Base-by-base conservation (phyloP, 2,113 vertebrate genomes). In the Calypte anna region DNA sequence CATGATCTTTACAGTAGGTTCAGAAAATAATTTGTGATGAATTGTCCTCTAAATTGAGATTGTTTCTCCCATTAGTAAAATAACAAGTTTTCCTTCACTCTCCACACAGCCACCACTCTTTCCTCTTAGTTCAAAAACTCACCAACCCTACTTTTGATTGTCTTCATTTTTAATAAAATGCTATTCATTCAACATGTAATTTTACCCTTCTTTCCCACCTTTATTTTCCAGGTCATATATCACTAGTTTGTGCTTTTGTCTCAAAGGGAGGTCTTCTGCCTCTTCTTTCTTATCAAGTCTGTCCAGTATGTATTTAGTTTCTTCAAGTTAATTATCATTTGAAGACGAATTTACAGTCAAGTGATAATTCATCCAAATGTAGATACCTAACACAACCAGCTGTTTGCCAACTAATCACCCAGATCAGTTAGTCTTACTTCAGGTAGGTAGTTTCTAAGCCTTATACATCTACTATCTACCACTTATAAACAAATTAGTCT, bases 11-110 rank as follows among this genome's bases (percentile, higher is more conserved):
- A 82, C 2, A 64, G 31, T 18, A 46, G 6, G 7, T 15, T 44
- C 44, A 61, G 54, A 79, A 85, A 90, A 82, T 53, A 82, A 44
- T 61, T 73, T 73, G 6, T 80, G 36, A 66, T 24, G 62, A 79
- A 79, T 66, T 0, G 0, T 2, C 2, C 11, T 61, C 14, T 61
- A 68, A 76, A 90, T 46, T 31, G 1, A 59, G 3, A 59, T 48
- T 61, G 36, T 8, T 82, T 85, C 14, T 69, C 10, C 27, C 22
- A 62, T 66, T 66, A 82, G 12, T 38, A 72, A 88, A 82, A 59
- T 24, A 57, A 13, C 13, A 67, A 53, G 13, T 17, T 74, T 3
- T 54, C 14, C 27, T 70, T 74, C 51, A 67, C 14, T 51, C 16
- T 57, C 44, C 24, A 61, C 87, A 62, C 22, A 74, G 3, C 3